A percentile compares a stretch with the other conserved stretches of the same genome.
phyloP scores from a whole-genome alignment of 2,888 invertebrate genomes.

The Steinernema carpocapsae region DNA sequence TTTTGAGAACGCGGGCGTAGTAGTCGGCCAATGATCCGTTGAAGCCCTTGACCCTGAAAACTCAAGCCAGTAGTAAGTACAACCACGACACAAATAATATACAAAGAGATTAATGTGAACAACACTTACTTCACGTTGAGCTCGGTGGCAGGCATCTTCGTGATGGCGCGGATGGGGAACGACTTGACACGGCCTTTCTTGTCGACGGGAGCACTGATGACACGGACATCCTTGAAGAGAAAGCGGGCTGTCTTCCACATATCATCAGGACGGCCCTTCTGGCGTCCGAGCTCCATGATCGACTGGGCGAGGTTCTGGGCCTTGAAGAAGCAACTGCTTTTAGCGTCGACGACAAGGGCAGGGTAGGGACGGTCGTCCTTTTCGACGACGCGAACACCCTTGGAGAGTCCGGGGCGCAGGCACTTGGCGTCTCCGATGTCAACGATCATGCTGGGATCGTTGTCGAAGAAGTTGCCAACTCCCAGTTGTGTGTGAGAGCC shows the following conservation, averaged over 20 bases:
- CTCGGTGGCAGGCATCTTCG: constrained; percentile 3
- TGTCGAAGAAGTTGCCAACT: constrained; percentile 41
- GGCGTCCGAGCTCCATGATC: neutral
- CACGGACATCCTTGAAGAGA: constrained; percentile 12
- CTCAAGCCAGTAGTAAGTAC: neutral
- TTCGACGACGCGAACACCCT: constrained; percentile 45
- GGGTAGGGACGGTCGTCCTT: constrained; percentile 38
- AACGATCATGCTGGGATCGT: neutral
- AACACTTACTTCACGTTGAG: neutral
- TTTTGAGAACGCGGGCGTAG: neutral
- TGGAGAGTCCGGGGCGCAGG: constrained; percentile 41
- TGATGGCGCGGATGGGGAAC: neutral
- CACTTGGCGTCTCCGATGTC: constrained; percentile 39
- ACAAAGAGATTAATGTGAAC: too few relatives aligned
- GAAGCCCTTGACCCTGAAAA: neutral
- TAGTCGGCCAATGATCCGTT: neutral
- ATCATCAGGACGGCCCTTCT: neutral
- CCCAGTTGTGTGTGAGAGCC: constrained; percentile 37
- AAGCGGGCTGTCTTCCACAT: constrained; percentile 15
- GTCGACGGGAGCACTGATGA: neutral
- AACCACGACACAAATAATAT: neutral
- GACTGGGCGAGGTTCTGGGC: constrained; percentile 33
- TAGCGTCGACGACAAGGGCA: constrained; percentile 43
- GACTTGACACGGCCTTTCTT: neutral
- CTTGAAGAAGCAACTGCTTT: constrained; percentile 41